Evolutionary conservation across 2,888 invertebrate genomes (phyloP).

Genomic region (Stenodema calcarata): DNA sequence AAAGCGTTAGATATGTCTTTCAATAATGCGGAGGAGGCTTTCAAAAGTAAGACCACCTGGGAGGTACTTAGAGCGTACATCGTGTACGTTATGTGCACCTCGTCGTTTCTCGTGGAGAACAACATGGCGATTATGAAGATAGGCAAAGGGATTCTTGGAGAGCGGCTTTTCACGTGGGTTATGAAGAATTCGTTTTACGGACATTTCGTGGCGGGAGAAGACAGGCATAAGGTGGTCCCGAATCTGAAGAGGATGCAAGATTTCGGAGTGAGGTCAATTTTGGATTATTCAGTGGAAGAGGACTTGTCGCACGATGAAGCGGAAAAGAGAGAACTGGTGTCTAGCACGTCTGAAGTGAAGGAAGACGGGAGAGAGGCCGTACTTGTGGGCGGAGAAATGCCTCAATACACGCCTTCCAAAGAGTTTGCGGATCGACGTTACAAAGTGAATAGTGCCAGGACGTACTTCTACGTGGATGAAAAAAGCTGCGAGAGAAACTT

Average conservation of each 20-base stretch:
- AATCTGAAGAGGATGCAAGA: constrained; percentile 82
- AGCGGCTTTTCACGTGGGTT: constrained; percentile 76
- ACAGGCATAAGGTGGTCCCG: constrained; percentile 84
- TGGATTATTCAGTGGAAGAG: constrained; percentile 98
- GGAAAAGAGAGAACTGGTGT: constrained; percentile 92
- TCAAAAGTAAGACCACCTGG: constrained; percentile 92
- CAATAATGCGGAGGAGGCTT: constrained; percentile 86
- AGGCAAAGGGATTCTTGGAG: constrained; percentile 76
- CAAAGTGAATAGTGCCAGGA: constrained; percentile 92
- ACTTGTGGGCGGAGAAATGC: constrained; percentile 67
- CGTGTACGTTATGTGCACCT: constrained; percentile 89
- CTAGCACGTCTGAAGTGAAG: constrained; percentile 61
- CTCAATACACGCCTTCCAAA: constrained; percentile 88
- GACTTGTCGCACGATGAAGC: constrained; percentile 93
- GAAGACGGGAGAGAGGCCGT: constrained; percentile 63
- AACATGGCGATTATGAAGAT: constrained; percentile 90
- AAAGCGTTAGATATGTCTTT: constrained; percentile 80
- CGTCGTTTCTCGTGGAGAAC: constrained; percentile 86
- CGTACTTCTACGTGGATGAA: constrained; percentile 98
- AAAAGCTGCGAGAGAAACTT: constrained; percentile 97
- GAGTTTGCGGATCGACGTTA: constrained; percentile 93
- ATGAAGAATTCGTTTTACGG: constrained; percentile 98
- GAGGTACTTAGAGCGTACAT: constrained; percentile 89
- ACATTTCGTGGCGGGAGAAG: constrained; percentile 98
- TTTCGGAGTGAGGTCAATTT: constrained; percentile 98